Conservation (phyloP, 2,113 vertebrate species). For the Paedocypris sp. region DNA sequence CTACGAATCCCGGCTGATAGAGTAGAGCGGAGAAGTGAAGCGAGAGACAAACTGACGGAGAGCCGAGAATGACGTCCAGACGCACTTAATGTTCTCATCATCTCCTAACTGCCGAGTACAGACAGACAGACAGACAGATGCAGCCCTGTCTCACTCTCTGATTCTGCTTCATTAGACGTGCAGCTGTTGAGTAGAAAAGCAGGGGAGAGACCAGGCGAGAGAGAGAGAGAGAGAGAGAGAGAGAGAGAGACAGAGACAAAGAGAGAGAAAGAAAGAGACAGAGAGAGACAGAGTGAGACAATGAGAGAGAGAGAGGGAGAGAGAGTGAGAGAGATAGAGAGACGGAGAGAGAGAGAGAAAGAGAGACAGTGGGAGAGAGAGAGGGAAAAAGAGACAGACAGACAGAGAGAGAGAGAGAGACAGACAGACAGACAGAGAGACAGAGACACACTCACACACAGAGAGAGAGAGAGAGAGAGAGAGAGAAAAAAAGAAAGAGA, state of each 20-base stretch:
- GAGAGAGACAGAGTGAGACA: constrained; percentile 33
- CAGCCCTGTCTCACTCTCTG: constrained; percentile 1
- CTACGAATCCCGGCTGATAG: no score
- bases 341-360: constrained; percentile 15
- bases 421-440: constrained; percentile 23
- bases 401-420: constrained; percentile 21
- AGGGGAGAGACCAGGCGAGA: not conserved
- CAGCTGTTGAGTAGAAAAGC: constrained; percentile 30
- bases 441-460: constrained; percentile 24
- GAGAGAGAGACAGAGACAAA: constrained; percentile 29
- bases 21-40: not conserved
- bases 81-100: constrained; percentile 14
- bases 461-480: constrained; percentile 1
- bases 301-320: not conserved
- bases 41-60: no score
- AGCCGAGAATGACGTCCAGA: not conserved
- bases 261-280: constrained; percentile 27
- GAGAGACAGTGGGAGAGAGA: constrained; percentile 37
- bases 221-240: constrained; percentile 16
- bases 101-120: not conserved
- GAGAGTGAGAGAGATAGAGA: constrained; percentile 32
- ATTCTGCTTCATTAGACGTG: constrained; percentile 33
- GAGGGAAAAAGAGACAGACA: constrained; percentile 6
- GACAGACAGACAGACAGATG: constrained; percentile 8
- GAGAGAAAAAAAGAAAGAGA: constrained; percentile 31